These are phyloP conservation scores for Dermatemys mawii DNA, from an alignment of 2,113 vertebrate species.

Conservation along the genomic window DNA sequence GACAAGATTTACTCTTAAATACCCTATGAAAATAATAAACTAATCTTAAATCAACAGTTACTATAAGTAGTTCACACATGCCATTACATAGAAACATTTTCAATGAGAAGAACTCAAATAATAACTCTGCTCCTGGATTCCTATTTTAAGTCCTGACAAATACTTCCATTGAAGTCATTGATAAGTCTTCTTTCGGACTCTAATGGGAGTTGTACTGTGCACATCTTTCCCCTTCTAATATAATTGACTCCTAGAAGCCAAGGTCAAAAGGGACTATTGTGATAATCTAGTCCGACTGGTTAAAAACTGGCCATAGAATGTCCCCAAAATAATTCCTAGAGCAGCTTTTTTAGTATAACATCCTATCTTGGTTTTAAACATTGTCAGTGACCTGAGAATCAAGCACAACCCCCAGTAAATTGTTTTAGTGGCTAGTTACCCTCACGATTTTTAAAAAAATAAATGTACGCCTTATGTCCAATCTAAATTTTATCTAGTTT, in stretches of 20 bases:
- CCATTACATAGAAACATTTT: slow-evolving; percentile 39
- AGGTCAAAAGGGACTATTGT: not conserved
- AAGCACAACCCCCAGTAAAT: not conserved
- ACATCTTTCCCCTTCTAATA: no score
- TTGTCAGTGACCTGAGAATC: no score
- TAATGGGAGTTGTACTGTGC: not conserved
- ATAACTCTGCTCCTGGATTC: not conserved
- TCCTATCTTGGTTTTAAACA: no score
- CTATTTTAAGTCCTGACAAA: not conserved
- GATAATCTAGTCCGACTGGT: not conserved
- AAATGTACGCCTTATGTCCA: no score
- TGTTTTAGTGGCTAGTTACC: not conserved
- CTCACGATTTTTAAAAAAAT: not conserved
- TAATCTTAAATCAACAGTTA: slow-evolving; percentile 37
- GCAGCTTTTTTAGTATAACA: not conserved
- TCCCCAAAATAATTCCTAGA: not conserved
- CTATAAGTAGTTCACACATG: not conserved
- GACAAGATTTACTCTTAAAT: not conserved
- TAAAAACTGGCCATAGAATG: not conserved
- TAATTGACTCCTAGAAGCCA: not conserved
- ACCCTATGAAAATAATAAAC: slow-evolving; percentile 20
- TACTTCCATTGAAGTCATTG: not conserved
- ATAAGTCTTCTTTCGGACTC: not conserved
- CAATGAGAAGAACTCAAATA: not conserved
- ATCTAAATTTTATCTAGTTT: not conserved